These are phyloP conservation scores for Tinea trinotella DNA, from an alignment of 2,888 invertebrate species.

Conservation along the genomic window DNA sequence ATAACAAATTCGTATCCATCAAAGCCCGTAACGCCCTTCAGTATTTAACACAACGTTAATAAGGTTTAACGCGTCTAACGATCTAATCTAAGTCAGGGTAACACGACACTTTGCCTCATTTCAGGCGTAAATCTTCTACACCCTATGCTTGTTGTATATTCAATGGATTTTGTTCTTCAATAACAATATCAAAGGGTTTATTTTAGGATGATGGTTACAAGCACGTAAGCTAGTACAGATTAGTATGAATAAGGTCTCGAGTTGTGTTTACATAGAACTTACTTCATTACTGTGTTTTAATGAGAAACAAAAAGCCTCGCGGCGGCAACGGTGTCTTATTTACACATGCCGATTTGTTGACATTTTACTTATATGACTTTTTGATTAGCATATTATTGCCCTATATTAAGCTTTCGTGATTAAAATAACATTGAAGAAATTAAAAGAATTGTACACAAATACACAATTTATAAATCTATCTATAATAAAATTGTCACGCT, in stretches of 20 bases:
- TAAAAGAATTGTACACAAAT: too few relatives aligned
- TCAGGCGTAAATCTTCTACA: conserved; percentile 45
- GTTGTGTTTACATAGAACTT: conserved; percentile 65
- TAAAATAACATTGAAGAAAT: neutral
- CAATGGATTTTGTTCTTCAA: conserved; percentile 31
- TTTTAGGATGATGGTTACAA: conserved; percentile 32
- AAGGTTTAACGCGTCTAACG: conserved; percentile 46
- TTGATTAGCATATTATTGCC: neutral
- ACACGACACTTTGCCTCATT: conserved; percentile 40
- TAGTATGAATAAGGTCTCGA: conserved; percentile 48
- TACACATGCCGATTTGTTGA: conserved; percentile 26
- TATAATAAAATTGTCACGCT: too few relatives aligned
- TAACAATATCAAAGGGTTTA: conserved; percentile 38
- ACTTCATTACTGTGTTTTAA: conserved; percentile 63
- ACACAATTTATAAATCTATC: too few relatives aligned
- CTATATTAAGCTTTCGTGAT: neutral
- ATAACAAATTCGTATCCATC: conserved; percentile 22
- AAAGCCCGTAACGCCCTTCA: conserved; percentile 25
- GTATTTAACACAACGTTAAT: conserved; percentile 39
- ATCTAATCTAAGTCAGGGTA: conserved; percentile 48
- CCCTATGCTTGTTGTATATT: conserved; percentile 22
- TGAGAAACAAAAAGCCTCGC: conserved; percentile 46
- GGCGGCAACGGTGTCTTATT: conserved; percentile 40
- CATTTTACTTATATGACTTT: neutral
- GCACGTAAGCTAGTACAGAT: conserved; percentile 41